Percentiles rank a stretch among this genome's conserved stretches.
Evolutionary conservation across 35 echinoderm and acorn worm species (phyloP).

Genomic region (Patiria miniata): DNA sequence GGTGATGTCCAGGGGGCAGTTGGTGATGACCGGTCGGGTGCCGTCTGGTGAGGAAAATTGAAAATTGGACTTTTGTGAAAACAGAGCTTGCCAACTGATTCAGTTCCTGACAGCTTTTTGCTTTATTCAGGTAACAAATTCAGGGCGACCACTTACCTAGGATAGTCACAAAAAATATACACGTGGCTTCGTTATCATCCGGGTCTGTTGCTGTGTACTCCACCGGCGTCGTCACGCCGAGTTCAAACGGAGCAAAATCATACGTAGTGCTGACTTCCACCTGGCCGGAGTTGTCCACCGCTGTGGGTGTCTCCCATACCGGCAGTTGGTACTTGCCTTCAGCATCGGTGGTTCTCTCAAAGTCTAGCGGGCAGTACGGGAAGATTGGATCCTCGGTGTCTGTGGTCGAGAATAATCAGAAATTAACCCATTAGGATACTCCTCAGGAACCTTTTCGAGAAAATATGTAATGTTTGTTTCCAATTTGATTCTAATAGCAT

Average conservation of each 20-base stretch:
- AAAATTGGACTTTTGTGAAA: too few relatives aligned
- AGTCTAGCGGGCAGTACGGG: not conserved
- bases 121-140: not conserved
- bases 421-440: too few relatives aligned
- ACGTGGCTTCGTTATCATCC: not conserved
- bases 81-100: slow-evolving; percentile 11
- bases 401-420: not conserved
- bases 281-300: not conserved
- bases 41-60: slow-evolving; percentile 15
- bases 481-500: too few relatives aligned
- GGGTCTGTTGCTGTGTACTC: not conserved
- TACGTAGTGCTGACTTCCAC: not conserved
- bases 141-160: not conserved
- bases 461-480: too few relatives aligned
- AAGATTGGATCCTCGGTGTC: not conserved
- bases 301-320: not conserved
- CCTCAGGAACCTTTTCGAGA: too few relatives aligned
- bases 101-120: not conserved
- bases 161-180: not conserved
- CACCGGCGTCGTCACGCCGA: not conserved
- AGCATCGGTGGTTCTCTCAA: not conserved
- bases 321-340: not conserved
- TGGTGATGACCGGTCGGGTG: slow-evolving; percentile 1
- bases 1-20: not conserved
- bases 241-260: not conserved